These are phyloP conservation scores for Perizoma affinitatum DNA, from an alignment of 2,888 invertebrate species.

Conservation along the genomic window DNA sequence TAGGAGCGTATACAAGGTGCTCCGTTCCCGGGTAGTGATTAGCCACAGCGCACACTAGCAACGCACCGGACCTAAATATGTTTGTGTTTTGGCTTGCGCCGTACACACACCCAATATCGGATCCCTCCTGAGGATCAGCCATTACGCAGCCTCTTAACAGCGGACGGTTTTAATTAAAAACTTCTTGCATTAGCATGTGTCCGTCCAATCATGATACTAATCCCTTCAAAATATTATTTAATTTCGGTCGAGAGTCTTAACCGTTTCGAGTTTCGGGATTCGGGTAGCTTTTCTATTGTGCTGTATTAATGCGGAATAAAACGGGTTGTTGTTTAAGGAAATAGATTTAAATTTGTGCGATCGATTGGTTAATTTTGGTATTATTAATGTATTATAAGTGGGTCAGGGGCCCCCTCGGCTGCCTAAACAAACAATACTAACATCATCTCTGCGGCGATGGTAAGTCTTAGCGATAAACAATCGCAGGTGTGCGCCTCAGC, in stretches of 20 bases:
- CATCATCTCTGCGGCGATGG: slow-evolving; percentile 49
- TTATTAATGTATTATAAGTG: slow-evolving; percentile 67
- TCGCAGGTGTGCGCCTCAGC: slow-evolving; percentile 66
- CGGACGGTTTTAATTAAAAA: slow-evolving; percentile 83
- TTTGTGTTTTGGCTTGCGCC: slow-evolving; percentile 78
- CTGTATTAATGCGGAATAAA: slow-evolving; percentile 38
- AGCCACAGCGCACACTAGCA: slow-evolving; percentile 69
- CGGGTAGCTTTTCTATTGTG: slow-evolving; percentile 40
- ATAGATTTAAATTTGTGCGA: slow-evolving; percentile 33
- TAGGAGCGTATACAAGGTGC: slow-evolving; percentile 66
- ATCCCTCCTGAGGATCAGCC: slow-evolving; percentile 79
- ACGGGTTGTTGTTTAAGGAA: slow-evolving; percentile 32
- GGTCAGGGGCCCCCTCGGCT: slow-evolving; percentile 52
- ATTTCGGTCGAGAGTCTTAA: slow-evolving; percentile 56
- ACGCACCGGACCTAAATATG: slow-evolving; percentile 80
- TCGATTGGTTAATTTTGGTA: slow-evolving; percentile 54
- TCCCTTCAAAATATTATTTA: slow-evolving; percentile 79
- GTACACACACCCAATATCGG: slow-evolving; percentile 77
- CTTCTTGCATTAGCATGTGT: slow-evolving; percentile 83
- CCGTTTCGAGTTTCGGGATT: slow-evolving; percentile 38
- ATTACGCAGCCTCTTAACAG: slow-evolving; percentile 82
- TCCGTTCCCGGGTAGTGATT: slow-evolving; percentile 68
- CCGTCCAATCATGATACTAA: slow-evolving; percentile 73
- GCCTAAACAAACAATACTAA: slow-evolving; percentile 71
- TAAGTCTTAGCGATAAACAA: slow-evolving; percentile 73